These are phyloP conservation scores for Phataginus tetradactyla DNA, from an alignment of 2,797 vertebrate genomes.

Conservation along the genomic window DNA sequence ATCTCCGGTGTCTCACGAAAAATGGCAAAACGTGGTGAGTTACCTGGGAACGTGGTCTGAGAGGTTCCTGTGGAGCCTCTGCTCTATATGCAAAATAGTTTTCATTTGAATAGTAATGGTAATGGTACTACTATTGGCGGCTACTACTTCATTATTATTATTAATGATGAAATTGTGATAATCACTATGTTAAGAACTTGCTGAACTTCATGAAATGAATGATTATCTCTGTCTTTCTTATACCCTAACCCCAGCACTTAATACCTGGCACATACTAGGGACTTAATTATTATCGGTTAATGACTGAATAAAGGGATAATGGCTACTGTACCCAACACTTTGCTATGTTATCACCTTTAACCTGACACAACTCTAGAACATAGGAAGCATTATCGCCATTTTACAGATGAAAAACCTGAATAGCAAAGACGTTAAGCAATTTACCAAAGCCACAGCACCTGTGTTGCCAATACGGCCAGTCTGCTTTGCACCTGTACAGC, in stretches of 20 bases:
- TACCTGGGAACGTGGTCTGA: not conserved
- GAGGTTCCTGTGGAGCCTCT: not conserved
- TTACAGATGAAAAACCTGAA: not conserved
- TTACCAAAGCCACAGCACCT: not conserved
- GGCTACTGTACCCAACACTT: not conserved
- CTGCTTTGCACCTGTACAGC: not conserved
- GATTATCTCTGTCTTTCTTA: not conserved
- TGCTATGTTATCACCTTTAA: not conserved
- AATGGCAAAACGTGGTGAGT: not conserved
- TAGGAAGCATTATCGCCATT: not conserved
- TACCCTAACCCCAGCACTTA: not conserved
- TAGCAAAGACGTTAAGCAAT: not conserved
- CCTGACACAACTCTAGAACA: not conserved
- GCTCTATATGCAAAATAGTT: not conserved
- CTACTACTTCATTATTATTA: not conserved
- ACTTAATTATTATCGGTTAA: not conserved
- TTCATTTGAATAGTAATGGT: not conserved
- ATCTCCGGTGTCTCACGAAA: not conserved
- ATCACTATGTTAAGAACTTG: not conserved
- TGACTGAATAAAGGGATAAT: not conserved
- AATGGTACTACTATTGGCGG: not conserved
- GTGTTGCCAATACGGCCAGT: not conserved
- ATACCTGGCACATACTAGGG: not conserved
- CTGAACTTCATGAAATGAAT: not conserved
- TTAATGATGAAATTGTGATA: not conserved